Evolutionary conservation across 2,797 vertebrate species (phyloP).

Genomic region (Hipposideros larvatus): DNA sequence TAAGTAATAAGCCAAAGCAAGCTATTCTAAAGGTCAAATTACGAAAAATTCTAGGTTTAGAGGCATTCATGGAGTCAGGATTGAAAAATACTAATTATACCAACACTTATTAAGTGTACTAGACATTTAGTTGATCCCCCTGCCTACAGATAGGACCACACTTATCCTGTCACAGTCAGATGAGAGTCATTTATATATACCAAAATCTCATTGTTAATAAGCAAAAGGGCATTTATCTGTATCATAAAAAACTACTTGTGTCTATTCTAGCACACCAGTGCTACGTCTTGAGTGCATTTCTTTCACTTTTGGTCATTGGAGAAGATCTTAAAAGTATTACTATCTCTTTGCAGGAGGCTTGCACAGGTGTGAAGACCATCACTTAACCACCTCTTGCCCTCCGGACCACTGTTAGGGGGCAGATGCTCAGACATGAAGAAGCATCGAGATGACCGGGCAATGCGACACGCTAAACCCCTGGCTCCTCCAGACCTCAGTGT

Average conservation of each 20-base stretch:
- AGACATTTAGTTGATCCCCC: not conserved
- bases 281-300: not conserved
- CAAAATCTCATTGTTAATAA: not conserved
- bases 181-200: not conserved
- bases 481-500: not conserved
- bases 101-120: not conserved
- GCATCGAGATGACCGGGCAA: rapidly evolving
- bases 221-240: not conserved
- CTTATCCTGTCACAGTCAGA: not conserved
- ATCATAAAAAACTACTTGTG: not conserved
- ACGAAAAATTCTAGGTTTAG: not conserved
- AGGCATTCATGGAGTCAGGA: not conserved
- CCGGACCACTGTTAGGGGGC: not conserved
- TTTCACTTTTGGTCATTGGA: not conserved
- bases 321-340: not conserved
- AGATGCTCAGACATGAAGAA: not conserved
- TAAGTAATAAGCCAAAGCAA: not conserved
- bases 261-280: not conserved
- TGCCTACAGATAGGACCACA: not conserved
- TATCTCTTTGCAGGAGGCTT: not conserved
- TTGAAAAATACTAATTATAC: not conserved
- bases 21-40: not conserved
- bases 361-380: not conserved
- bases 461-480: not conserved
- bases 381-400: too few species aligned